Evolutionary conservation across 2,797 vertebrate species (phyloP), one percentile per base, ranked within the genome.

Genomic region (Alfaro cultratus): DNA sequence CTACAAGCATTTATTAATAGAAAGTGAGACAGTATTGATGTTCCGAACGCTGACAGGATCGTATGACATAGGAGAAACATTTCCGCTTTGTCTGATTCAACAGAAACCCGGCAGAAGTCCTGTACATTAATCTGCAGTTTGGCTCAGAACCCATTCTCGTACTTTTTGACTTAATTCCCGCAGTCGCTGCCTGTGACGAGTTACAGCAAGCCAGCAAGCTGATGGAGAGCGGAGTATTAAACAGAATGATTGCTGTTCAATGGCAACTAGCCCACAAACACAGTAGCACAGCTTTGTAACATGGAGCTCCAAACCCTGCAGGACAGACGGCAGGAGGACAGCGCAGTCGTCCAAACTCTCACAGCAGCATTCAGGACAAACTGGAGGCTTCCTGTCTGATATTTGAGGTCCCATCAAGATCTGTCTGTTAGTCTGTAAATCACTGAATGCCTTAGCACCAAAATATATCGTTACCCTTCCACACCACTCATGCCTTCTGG

Each of bases 201-300:
- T 70, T 83, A 80, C 73, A 64, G 79, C 79, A 16, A 43, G 73
- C 21, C 4, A n/a, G 81, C 76, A 45, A 75, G 81, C 83, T 73
- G 80, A 84, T 72, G 73, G 46, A 73, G 70, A 41, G 60, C 43
- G 13, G 80, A 85, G 80, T 67, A 89, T 85, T 88, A 87, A 86
- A 85, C 55, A 51, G 79, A 77, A 70, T 72, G 81, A 83, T 78
- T 78, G 74, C 55, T 79, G 47, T 75, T 83, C 36, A 2, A 67
- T 91, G 89, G 89, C 85, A 55, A n/a, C 62, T 0, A 75, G 83
- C 84, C 87, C 91, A n/a, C 41, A 73, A 67, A 78, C 85, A 80
- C 83, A 86, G 84, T 85, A 82, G 87, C 76, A 78, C 67, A 47
- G 85, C 83, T 83, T 85, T 83, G 87, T 89, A 79, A 90, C 92